phyloP scores from a whole-genome alignment of 1,140 invertebrate species.

The Nephila pilipes region DNA sequence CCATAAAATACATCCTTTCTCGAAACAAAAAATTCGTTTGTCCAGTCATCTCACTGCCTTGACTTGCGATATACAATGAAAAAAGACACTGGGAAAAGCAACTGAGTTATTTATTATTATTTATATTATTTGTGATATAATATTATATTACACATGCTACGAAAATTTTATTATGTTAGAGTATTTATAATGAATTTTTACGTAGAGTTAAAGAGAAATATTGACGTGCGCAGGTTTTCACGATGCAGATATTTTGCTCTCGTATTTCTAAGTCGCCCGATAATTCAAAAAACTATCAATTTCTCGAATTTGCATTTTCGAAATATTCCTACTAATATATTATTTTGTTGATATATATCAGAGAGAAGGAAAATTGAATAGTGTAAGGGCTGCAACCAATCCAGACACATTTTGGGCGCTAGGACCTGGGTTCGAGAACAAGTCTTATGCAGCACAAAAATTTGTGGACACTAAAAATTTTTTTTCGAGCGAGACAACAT shows the following conservation, averaged over 20 bases:
- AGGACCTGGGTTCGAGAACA: constrained; percentile 51
- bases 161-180: constrained; percentile 47
- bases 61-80: constrained; percentile 45
- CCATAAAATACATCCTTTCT: background rate
- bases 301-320: constrained; percentile 65
- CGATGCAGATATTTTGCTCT: constrained; percentile 76
- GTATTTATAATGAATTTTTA: constrained; percentile 61
- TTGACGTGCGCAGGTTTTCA: constrained; percentile 70
- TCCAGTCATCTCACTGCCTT: background rate
- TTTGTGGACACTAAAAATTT: background rate
- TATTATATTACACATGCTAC: constrained; percentile 67
- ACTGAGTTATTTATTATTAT: constrained; percentile 45
- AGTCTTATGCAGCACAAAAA: constrained; percentile 37
- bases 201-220: constrained; percentile 59
- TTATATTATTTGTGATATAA: background rate
- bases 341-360: constrained; percentile 56
- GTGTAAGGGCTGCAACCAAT: constrained; percentile 71
- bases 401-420: constrained; percentile 54
- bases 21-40: constrained; percentile 17
- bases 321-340: constrained; percentile 71
- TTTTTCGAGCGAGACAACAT: background rate
- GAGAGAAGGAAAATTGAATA: constrained; percentile 44
- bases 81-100: constrained; percentile 59
- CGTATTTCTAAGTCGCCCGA: constrained; percentile 73
- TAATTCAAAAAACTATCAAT: constrained; percentile 62